phyloP scores from a whole-genome alignment of 1,140 invertebrate species.

The Micrasema longulum region DNA sequence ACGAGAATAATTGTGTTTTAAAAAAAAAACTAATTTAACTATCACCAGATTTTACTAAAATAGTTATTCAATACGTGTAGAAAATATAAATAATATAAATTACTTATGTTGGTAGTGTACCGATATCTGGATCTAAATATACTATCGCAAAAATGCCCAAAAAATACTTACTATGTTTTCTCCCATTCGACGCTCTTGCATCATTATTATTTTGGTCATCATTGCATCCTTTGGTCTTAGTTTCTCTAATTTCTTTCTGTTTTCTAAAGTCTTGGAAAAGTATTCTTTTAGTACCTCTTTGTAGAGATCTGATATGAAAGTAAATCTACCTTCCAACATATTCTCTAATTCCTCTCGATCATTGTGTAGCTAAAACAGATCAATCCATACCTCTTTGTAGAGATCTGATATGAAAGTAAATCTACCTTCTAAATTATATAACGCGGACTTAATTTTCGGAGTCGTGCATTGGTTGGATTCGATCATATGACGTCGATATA shows the following conservation, averaged over 20 bases:
- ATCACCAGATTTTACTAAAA: no score
- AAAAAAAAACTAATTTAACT: no score
- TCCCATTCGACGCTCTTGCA: slow-evolving; percentile 19
- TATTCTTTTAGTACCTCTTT: slow-evolving; percentile 33
- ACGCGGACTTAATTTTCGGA: no score
- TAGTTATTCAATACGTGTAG: no score
- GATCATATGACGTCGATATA: no score
- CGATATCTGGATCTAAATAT: no score
- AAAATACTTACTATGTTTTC: slow-evolving; percentile 14
- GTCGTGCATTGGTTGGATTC: no score
- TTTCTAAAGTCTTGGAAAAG: slow-evolving; percentile 9
- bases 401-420: slow-evolving; percentile 11
- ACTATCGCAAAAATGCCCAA: background rate
- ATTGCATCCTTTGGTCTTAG: slow-evolving; percentile 25
- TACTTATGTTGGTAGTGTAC: no score
- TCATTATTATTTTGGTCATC: slow-evolving; percentile 31
- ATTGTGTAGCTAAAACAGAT: slow-evolving; percentile 27
- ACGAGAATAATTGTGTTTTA: no score
- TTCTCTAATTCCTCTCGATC: slow-evolving; percentile 29
- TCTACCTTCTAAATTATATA: no score
- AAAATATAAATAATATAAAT: no score
- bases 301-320: slow-evolving; percentile 13
- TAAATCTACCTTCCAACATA: slow-evolving; percentile 14
- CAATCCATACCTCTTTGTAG: slow-evolving; percentile 27
- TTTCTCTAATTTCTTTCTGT: slow-evolving; percentile 27